Evolutionary conservation across 2,113 vertebrate genomes (phyloP).

Genomic region (Chaenogobius annularis): DNA sequence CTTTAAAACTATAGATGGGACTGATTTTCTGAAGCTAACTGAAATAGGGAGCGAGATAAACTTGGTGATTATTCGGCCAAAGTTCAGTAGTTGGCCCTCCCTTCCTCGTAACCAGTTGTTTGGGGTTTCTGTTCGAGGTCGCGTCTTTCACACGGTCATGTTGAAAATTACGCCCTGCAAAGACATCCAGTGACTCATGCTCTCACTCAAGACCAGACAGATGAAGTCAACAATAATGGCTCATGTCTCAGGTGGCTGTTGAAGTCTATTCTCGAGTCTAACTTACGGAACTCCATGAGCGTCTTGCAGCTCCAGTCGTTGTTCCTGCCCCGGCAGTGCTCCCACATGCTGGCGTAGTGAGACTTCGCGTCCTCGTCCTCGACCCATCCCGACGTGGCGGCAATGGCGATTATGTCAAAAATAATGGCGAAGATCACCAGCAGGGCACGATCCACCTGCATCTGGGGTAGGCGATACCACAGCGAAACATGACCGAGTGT

Average conservation of each 20-base stretch:
- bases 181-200: constrained; percentile 1
- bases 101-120: background rate
- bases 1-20: background rate
- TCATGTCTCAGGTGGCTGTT: background rate
- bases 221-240: background rate
- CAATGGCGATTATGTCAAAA: constrained; percentile 92
- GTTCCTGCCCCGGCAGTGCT: constrained; percentile 71
- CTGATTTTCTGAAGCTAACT: background rate
- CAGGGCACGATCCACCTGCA: constrained; percentile 93
- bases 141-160: constrained; percentile 20
- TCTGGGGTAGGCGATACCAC: constrained; percentile 88
- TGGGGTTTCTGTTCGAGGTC: constrained; percentile 20
- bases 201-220: background rate
- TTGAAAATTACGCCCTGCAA: constrained; percentile 13
- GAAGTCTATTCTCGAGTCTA: background rate
- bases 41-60: background rate
- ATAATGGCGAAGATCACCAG: constrained; percentile 89
- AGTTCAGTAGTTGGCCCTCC: constrained; percentile 38
- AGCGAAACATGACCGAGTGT: constrained; percentile 84
- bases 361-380: constrained; percentile 81
- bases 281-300: constrained; percentile 87
- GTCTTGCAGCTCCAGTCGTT: constrained; percentile 69
- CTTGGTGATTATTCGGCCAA: constrained; percentile 16
- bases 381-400: constrained; percentile 88
- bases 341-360: constrained; percentile 88